Evolutionary conservation across 1,140 invertebrate species (phyloP).

Genomic region (Aphis craccivora): DNA sequence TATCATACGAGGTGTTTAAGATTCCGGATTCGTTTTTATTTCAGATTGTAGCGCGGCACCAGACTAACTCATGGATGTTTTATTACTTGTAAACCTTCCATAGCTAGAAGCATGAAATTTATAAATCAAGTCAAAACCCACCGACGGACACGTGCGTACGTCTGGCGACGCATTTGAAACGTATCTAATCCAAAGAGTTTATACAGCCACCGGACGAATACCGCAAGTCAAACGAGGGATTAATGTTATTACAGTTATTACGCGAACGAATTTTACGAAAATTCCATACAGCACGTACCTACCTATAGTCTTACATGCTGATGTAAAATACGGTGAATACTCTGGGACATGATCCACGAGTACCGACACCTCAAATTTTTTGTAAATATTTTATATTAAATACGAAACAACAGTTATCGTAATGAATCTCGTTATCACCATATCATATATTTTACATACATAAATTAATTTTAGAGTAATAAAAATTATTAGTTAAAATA

Average conservation of each 20-base stretch:
- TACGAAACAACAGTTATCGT: background rate
- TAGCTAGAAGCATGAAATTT: background rate
- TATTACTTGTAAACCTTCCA: background rate
- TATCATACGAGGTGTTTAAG: slow-evolving; percentile 32
- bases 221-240: slow-evolving; percentile 16
- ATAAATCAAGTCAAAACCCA: slow-evolving; percentile 38
- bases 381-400: background rate
- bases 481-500: background rate
- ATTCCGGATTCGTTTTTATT: slow-evolving; percentile 26
- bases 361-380: background rate
- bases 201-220: background rate
- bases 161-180: slow-evolving; percentile 26
- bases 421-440: background rate
- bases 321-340: background rate
- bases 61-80: background rate
- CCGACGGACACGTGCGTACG: slow-evolving; percentile 34
- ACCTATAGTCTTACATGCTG: background rate
- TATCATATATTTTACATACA: background rate
- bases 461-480: background rate
- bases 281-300: background rate
- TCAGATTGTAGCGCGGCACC: too few relatives aligned
- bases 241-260: slow-evolving; percentile 51
- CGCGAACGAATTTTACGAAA: background rate
- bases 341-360: background rate
- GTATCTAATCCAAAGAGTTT: slow-evolving; percentile 46